Conservation (phyloP, 2,113 vertebrate species). For the Lichenostomus cassidix region DNA sequence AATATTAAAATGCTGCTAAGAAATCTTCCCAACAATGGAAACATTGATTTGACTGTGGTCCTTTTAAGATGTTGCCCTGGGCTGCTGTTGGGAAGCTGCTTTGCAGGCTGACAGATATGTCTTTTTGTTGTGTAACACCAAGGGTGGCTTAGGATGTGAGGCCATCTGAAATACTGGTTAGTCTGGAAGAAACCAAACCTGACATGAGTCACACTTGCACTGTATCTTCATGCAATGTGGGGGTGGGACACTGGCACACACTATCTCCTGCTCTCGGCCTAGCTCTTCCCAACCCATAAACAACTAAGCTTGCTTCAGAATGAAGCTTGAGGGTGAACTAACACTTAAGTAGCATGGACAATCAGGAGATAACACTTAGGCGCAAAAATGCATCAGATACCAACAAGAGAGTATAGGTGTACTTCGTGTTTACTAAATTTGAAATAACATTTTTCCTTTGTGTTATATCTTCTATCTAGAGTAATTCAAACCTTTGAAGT, state of each 20-base stretch:
- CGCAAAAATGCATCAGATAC: not conserved
- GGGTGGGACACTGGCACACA: not conserved
- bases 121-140: slow-evolving; percentile 28
- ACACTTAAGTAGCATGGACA: not conserved
- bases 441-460: not conserved
- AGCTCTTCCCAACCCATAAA: not conserved
- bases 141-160: slow-evolving; percentile 13
- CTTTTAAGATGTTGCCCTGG: slow-evolving; percentile 24
- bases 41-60: not conserved
- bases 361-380: not conserved
- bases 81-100: slow-evolving; percentile 39
- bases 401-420: not conserved
- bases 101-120: not conserved
- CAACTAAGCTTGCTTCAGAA: not conserved
- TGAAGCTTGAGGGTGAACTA: not conserved
- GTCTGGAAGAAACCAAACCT: slow-evolving; percentile 29
- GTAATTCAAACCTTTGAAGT: not conserved
- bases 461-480: not conserved
- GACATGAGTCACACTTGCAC: not conserved
- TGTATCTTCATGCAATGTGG: not conserved
- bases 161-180: slow-evolving; percentile 46
- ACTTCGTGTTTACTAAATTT: not conserved
- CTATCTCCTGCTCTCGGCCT: not conserved
- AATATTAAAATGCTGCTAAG: not conserved
- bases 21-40: not conserved